phyloP scores from a whole-genome alignment of 1,140 invertebrate genomes.

The Dinoponera quadriceps region DNA sequence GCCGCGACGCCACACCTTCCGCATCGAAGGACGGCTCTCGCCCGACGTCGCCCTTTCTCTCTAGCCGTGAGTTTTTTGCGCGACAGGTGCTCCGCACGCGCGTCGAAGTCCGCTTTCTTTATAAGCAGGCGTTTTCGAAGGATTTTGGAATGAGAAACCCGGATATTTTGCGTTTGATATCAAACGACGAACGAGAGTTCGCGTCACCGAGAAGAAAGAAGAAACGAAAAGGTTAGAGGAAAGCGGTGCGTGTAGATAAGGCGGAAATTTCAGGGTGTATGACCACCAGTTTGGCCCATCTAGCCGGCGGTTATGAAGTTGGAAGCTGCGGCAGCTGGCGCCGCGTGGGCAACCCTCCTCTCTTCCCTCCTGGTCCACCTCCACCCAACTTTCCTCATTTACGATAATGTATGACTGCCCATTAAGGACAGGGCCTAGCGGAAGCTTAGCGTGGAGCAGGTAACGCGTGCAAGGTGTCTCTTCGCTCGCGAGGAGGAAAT shows the following conservation, averaged over 20 bases:
- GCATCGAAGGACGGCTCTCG: conserved; percentile 18
- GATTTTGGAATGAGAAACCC: too few relatives aligned
- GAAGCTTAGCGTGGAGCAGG: conserved; percentile 75
- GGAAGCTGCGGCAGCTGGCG: conserved; percentile 76
- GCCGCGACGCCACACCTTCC: conserved; percentile 36
- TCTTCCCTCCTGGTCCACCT: neutral
- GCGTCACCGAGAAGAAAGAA: conserved; percentile 36
- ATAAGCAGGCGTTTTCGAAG: too few relatives aligned
- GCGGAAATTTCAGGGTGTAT: conserved; percentile 67
- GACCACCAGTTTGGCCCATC: conserved; percentile 66
- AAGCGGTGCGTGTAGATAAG: conserved; percentile 36
- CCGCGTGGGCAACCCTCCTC: conserved; percentile 74
- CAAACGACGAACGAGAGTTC: conserved; percentile 63
- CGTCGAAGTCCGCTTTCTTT: neutral
- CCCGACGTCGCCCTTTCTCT: neutral
- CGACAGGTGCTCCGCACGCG: neutral
- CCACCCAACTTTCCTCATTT: conserved; percentile 81
- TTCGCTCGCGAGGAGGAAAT: conserved; percentile 75
- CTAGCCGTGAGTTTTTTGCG: neutral
- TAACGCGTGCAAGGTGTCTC: conserved; percentile 78
- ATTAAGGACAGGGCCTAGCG: conserved; percentile 77
- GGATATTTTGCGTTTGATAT: conserved; percentile 62
- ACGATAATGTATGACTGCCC: conserved; percentile 81
- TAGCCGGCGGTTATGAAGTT: conserved; percentile 78
- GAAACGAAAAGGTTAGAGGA: conserved; percentile 26